A percentile compares a stretch with the other conserved stretches of the same genome.
These are phyloP conservation scores for Zosterops japonicus DNA, from an alignment of 2,113 vertebrate genomes.

Conservation along the genomic window DNA sequence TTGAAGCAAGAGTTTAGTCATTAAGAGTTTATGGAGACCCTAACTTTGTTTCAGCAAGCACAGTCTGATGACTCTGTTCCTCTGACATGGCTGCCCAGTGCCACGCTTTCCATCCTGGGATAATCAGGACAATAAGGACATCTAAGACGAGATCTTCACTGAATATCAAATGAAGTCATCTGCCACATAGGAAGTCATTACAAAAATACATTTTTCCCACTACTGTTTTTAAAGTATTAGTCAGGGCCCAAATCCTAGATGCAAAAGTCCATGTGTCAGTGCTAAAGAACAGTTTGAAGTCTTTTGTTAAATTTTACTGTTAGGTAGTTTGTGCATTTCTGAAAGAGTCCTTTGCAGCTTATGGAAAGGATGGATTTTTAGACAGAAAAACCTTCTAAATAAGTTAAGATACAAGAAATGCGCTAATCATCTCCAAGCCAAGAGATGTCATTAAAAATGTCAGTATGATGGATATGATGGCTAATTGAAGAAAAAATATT, in stretches of 20 bases:
- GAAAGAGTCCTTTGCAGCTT: not conserved
- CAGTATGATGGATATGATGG: not conserved
- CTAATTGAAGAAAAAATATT: conserved; percentile 6
- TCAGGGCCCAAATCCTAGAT: not conserved
- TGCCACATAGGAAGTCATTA: not conserved
- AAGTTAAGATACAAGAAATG: not conserved
- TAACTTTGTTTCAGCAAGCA: not conserved
- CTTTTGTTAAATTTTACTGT: not conserved
- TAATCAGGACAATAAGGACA: not conserved
- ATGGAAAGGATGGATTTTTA: not conserved
- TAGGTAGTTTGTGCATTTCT: not conserved
- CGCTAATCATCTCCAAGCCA: not conserved
- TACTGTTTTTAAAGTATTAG: not conserved
- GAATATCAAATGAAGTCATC: not conserved
- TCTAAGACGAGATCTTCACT: not conserved
- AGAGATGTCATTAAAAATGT: not conserved
- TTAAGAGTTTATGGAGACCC: not conserved
- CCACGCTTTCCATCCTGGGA: not conserved
- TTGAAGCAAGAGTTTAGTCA: not conserved
- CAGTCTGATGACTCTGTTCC: not conserved
- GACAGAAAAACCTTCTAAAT: not conserved
- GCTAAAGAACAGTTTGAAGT: not conserved
- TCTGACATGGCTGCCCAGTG: not conserved
- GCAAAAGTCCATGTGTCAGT: not conserved
- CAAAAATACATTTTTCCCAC: not conserved